These are phyloP conservation scores for Pelodytes ibericus DNA, from an alignment of 2,797 vertebrate species.

Conservation along the genomic window DNA sequence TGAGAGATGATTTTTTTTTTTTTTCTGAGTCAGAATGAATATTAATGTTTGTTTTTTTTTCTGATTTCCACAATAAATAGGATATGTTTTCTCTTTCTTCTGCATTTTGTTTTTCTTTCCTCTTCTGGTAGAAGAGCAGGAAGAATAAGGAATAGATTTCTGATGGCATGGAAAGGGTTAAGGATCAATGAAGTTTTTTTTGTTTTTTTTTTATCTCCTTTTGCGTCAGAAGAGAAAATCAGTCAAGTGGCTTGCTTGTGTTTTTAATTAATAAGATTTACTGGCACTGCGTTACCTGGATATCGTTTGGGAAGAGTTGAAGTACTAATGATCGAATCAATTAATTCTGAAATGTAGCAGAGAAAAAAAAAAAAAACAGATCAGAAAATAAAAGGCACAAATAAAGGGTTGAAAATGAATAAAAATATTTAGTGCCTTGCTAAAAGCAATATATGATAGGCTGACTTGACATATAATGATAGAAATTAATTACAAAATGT, in stretches of 20 bases:
- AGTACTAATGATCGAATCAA: conserved; percentile 51
- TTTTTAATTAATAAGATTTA: conserved; percentile 34
- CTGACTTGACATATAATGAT: too few species aligned
- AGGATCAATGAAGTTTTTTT: conserved; percentile 27
- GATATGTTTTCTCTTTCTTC: conserved; percentile 1
- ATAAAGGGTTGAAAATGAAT: conserved; percentile 34
- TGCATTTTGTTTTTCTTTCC: too few species aligned
- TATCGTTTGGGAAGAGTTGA: conserved; percentile 45
- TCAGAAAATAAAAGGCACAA: background rate
- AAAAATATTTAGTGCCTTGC: too few species aligned
- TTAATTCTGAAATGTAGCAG: conserved; percentile 34
- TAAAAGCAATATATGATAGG: too few species aligned
- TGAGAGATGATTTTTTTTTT: too few species aligned
- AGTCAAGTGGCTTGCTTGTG: conserved; percentile 27
- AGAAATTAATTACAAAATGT: too few species aligned
- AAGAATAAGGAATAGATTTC: background rate
- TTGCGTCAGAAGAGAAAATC: conserved; percentile 37
- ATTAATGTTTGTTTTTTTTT: conserved; percentile 50
- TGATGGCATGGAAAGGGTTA: conserved; percentile 27
- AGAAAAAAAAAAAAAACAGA: conserved; percentile 25
- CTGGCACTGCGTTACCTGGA: conserved; percentile 30
- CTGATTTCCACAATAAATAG: conserved; percentile 35
- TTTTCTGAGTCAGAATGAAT: conserved; percentile 43
- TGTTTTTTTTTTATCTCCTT: conserved; percentile 31
- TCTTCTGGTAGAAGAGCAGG: background rate